These are phyloP conservation scores for Noctua pronuba DNA, from an alignment of 2,888 invertebrate genomes.

Conservation along the genomic window DNA sequence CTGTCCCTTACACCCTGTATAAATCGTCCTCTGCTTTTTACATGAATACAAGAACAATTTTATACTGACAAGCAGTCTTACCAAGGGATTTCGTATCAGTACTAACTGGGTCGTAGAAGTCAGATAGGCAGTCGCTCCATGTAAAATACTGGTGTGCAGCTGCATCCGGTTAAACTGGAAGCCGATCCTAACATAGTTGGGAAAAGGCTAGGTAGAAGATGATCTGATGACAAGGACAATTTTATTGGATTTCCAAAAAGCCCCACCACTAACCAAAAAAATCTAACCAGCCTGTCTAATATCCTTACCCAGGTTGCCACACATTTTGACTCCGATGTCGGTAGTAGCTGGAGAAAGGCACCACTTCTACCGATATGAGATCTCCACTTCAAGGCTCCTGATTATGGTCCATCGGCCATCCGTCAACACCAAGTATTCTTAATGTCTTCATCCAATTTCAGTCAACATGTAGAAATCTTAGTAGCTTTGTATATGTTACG, in stretches of 20 bases:
- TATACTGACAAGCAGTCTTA: no score
- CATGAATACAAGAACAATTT: background rate
- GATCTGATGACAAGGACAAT: no score
- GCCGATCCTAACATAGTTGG: no score
- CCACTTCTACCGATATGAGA: background rate
- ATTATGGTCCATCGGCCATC: background rate
- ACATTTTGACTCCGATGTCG: background rate
- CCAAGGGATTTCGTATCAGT: no score
- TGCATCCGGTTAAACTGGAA: no score
- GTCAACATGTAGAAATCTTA: background rate
- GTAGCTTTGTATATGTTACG: background rate
- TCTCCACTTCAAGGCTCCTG: no score
- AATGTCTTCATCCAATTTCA: background rate
- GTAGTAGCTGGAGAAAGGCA: background rate
- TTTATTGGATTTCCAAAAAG: background rate
- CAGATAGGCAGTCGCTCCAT: no score
- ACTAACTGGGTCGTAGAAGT: no score
- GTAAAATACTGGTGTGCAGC: no score
- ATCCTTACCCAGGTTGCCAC: background rate
- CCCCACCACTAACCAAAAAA: background rate
- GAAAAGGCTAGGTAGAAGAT: no score
- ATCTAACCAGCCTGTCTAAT: background rate
- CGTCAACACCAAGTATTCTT: background rate
- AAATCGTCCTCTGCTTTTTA: background rate
- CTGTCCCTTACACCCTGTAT: no score